Conservation (phyloP, 2,888 invertebrate species). For the Hirudinaria manillensis region DNA sequence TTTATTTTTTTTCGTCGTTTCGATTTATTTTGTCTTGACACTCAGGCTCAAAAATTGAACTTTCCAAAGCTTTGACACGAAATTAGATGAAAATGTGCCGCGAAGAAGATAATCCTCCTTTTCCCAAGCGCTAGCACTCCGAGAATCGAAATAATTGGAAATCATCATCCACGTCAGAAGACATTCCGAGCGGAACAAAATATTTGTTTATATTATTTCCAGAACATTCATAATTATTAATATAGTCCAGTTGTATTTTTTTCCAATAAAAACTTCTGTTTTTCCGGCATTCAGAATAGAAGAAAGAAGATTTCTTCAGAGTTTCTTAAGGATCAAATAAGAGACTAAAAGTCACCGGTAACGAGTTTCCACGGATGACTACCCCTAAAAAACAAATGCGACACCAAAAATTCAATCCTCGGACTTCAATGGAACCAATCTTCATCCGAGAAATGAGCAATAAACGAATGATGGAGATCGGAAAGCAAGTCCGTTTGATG, state of each 20-base stretch:
- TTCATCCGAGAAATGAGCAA: conserved; percentile 12
- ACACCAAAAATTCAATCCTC: background rate
- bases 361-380: background rate
- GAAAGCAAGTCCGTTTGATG: background rate
- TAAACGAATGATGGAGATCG: conserved; percentile 3
- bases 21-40: no score
- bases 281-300: background rate
- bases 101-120: background rate
- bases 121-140: background rate
- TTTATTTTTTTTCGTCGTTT: no score
- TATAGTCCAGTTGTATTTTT: no score
- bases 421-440: conserved; percentile 12
- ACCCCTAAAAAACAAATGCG: conserved; percentile 6
- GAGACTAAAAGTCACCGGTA: background rate
- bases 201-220: background rate
- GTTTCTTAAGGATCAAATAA: background rate
- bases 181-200: background rate
- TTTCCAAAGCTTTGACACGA: background rate
- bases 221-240: no score
- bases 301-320: background rate
- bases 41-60: background rate
- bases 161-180: background rate
- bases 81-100: conserved; percentile 5
- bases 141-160: conserved; percentile 4
- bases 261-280: no score